These are phyloP conservation scores for Aurelia sp. DNA, from an alignment of 30 jellyfish, hydroid and myxozoan genomes.

Conservation along the genomic window DNA sequence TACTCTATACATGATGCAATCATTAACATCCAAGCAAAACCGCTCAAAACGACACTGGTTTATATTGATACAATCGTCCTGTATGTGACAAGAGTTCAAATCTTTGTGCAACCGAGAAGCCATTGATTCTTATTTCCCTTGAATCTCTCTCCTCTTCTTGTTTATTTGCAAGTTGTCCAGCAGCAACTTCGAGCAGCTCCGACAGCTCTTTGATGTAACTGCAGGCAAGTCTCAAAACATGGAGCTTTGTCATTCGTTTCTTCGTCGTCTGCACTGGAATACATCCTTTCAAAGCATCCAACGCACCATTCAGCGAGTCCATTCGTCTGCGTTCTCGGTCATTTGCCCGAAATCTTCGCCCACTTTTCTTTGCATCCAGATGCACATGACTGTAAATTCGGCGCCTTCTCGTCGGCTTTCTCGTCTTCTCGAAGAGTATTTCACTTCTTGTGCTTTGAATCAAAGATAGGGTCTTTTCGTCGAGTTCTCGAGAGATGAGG, in stretches of 20 bases:
- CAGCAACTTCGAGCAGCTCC: slow-evolving; percentile 64
- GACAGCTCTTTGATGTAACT: slow-evolving; percentile 76
- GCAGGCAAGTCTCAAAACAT: slow-evolving; percentile 81
- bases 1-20: no score
- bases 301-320: slow-evolving; percentile 92
- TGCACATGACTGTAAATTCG: slow-evolving; percentile 87
- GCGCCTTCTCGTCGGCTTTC: slow-evolving; percentile 51
- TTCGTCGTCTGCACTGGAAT: slow-evolving; percentile 75
- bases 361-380: slow-evolving; percentile 87
- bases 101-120: slow-evolving; percentile 69
- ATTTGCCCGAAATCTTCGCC: slow-evolving; percentile 95
- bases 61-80: slow-evolving; percentile 29
- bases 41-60: neutral
- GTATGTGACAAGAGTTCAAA: slow-evolving; percentile 43
- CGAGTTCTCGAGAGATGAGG: slow-evolving; percentile 34
- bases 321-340: slow-evolving; percentile 93
- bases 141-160: neutral
- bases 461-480: slow-evolving; percentile 49
- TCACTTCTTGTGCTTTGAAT: slow-evolving; percentile 31
- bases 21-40: neutral
- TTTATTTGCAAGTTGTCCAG: slow-evolving; percentile 2
- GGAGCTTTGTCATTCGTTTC: slow-evolving; percentile 84
- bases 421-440: neutral
- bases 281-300: slow-evolving; percentile 86
- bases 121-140: slow-evolving; percentile 47